Evolutionary conservation across 2,113 vertebrate species (phyloP), one percentile per base, ranked within the genome.

Genomic region (Otocyon megalotis): DNA sequence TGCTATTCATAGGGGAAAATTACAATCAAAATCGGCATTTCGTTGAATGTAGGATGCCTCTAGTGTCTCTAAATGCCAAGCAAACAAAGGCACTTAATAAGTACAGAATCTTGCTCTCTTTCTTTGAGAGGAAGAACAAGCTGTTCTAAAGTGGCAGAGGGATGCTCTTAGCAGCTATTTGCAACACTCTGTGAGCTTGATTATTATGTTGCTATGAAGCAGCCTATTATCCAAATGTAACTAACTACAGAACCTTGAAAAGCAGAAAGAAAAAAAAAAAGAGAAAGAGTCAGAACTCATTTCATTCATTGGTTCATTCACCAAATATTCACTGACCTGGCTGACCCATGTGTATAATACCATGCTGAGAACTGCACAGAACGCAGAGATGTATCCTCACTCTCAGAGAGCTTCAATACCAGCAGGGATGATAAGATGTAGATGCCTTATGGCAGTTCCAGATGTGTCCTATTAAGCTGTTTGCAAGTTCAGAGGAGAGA

Each of bases 1-100:
- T 90, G 60, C 37, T 83, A 80, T 63, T 90, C 92, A 82, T 48
- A 24, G 24, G 80, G 24, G 37, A 77, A 77, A 94, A 74, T 50
- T 79, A 71, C 2, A 63, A 30, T 80, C 74, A 83, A 62, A 82
- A 58, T 30, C 2, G 67, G 53, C n/a, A 94, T 63, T 97, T 92
- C 2, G 4, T 84, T 72, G 26, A 95, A 50, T 26, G 26, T 58
- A 69, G 8, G 35, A 50, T 37, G 9, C 9, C 54, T 22, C 19
- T 4, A 32, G 76, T 4, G 8, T 43, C 43, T 97, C 35, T 74
- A 65, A 92, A 56, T 43, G 37, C 69, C 54, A 74, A 67, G n/a
- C 37, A 84, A 83, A 94, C 84, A 94, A 72, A 97, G 80, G 26
- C 22, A 50, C n/a, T 90, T 89, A 90, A 81, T 77, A 79, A 82